Evolutionary conservation across 2,888 invertebrate species (phyloP).

Genomic region (Melanophora roralis): DNA sequence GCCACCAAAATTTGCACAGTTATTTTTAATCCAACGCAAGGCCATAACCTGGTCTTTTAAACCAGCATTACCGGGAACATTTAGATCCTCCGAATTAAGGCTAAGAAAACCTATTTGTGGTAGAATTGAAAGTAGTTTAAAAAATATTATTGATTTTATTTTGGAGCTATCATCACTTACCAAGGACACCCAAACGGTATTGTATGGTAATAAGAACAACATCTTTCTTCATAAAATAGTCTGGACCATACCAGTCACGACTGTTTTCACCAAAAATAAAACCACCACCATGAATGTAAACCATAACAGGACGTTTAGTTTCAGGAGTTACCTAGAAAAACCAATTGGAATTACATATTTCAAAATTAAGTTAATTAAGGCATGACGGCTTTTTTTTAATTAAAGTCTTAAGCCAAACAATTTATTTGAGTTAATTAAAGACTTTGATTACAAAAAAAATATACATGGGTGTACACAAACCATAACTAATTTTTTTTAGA

Average conservation of each 20-base stretch:
- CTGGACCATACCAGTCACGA: constrained; percentile 76
- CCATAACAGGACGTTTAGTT: constrained; percentile 76
- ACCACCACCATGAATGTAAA: constrained; percentile 79
- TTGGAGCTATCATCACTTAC: constrained; percentile 60
- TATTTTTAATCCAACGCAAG: constrained; percentile 78
- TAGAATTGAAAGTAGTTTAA: neutral
- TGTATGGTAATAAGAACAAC: constrained; percentile 78
- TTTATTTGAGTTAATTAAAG: no score
- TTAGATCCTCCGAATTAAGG: constrained; percentile 76
- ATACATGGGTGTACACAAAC: neutral
- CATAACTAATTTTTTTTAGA: neutral
- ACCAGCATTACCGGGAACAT: constrained; percentile 79
- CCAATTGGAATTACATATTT: neutral
- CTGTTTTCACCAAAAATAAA: constrained; percentile 77
- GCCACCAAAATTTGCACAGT: constrained; percentile 78
- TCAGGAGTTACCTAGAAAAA: constrained; percentile 68
- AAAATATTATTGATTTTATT: neutral
- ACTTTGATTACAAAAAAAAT: no score
- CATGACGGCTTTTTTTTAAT: no score
- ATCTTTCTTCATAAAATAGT: constrained; percentile 78
- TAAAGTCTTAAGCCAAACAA: no score
- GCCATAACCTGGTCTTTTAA: constrained; percentile 79
- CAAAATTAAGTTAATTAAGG: no score
- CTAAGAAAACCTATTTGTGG: constrained; percentile 78
- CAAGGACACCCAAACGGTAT: constrained; percentile 78